These are phyloP conservation scores for Nephrotoma guestfalica DNA, from an alignment of 2,888 invertebrate species.

Conservation along the genomic window DNA sequence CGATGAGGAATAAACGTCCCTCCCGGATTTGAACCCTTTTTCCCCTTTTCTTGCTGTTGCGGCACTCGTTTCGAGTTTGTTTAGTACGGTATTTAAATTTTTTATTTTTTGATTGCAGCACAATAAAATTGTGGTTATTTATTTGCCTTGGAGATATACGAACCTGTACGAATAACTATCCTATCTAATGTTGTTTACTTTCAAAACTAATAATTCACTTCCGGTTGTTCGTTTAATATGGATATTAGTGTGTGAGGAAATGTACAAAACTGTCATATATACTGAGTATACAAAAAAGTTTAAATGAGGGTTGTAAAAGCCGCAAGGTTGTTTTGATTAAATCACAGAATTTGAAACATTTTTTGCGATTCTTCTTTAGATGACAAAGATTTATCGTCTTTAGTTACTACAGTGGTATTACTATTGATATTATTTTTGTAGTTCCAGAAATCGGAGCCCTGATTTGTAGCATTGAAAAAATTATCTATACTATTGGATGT, in stretches of 20 bases:
- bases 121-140: background rate
- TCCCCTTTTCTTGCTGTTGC: background rate
- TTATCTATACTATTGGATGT: no score
- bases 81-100: background rate
- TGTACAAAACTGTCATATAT: background rate
- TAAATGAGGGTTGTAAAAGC: background rate
- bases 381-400: background rate
- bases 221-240: background rate
- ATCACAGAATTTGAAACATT: background rate
- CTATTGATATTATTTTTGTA: no score
- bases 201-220: background rate
- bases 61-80: background rate
- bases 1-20: background rate
- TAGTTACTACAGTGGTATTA: background rate
- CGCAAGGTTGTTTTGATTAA: background rate
- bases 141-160: background rate
- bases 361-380: background rate
- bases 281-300: background rate
- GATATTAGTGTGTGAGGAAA: background rate
- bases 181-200: background rate
- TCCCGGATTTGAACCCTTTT: background rate
- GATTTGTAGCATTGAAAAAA: no score
- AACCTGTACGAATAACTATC: background rate
- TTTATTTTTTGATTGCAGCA: background rate
- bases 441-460: no score